Conservation (phyloP, 1,140 invertebrate genomes). For the Ceratitis capitata region DNA sequence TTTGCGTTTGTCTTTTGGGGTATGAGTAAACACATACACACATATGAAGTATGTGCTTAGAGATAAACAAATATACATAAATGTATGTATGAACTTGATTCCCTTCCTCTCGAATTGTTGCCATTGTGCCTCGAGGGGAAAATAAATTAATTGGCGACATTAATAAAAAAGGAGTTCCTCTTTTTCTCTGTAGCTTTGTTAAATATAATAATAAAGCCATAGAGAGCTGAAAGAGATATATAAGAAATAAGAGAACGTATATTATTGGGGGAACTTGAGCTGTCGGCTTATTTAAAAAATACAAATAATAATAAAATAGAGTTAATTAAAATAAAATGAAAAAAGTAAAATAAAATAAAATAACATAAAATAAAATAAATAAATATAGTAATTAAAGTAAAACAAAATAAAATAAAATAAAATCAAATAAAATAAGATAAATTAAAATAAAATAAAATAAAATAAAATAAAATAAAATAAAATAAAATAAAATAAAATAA, state of each 20-base stretch:
- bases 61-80: not conserved
- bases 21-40: not conserved
- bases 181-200: no score
- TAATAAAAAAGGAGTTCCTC: not conserved
- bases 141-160: slow-evolving; percentile 33
- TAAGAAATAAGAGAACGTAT: not conserved
- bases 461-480: no score
- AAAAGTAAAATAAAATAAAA: not conserved
- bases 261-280: not conserved
- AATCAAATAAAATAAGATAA: no score
- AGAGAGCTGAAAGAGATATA: not conserved
- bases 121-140: not conserved
- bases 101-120: not conserved
- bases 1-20: not conserved
- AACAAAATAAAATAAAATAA: no score
- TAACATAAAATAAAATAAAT: no score
- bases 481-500: no score
- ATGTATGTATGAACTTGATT: not conserved
- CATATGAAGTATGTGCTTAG: not conserved
- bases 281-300: not conserved
- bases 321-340: no score
- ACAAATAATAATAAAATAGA: no score
- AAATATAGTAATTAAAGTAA: no score
- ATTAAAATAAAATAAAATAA: no score
- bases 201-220: not conserved